Evolutionary conservation across 2,113 vertebrate genomes (phyloP).

Genomic region (Muntiacus muntjak): DNA sequence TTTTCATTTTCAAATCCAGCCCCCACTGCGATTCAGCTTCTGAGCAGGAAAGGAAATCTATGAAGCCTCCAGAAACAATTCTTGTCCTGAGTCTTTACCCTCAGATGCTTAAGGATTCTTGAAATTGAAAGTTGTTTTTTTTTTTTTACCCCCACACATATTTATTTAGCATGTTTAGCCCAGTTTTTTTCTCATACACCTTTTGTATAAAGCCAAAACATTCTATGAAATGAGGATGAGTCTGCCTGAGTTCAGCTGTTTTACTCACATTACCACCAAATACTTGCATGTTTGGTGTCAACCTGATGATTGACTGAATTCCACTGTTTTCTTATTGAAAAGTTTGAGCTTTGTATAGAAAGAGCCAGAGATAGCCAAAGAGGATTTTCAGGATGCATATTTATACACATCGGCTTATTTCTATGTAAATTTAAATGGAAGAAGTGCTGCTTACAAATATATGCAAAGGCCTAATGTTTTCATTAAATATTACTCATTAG

Average conservation of each 20-base stretch:
- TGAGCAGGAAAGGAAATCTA: neutral
- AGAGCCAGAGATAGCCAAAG: neutral
- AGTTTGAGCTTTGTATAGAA: constrained; percentile 46
- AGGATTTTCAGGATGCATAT: constrained; percentile 41
- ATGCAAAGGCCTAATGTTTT: constrained; percentile 72
- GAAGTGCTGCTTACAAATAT: constrained; percentile 65
- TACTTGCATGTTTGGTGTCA: constrained; percentile 41
- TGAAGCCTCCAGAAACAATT: neutral
- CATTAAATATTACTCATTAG: constrained; percentile 77
- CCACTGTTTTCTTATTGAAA: constrained; percentile 44
- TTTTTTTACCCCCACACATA: neutral
- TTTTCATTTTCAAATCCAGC: constrained; percentile 59
- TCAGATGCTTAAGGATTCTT: constrained; percentile 6
- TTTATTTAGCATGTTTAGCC: constrained; percentile 54
- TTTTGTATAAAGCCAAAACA: constrained; percentile 54
- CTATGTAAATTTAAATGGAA: constrained; percentile 63
- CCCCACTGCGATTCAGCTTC: neutral
- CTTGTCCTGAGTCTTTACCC: neutral
- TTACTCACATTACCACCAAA: constrained; percentile 35
- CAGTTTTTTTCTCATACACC: neutral
- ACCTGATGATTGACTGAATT: constrained; percentile 46
- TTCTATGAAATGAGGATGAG: neutral
- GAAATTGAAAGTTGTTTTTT: neutral
- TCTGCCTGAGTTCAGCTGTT: constrained; percentile 30
- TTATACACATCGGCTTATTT: constrained; percentile 54